phyloP scores from a whole-genome alignment of 2,888 invertebrate species.

The Erebia aethiops region DNA sequence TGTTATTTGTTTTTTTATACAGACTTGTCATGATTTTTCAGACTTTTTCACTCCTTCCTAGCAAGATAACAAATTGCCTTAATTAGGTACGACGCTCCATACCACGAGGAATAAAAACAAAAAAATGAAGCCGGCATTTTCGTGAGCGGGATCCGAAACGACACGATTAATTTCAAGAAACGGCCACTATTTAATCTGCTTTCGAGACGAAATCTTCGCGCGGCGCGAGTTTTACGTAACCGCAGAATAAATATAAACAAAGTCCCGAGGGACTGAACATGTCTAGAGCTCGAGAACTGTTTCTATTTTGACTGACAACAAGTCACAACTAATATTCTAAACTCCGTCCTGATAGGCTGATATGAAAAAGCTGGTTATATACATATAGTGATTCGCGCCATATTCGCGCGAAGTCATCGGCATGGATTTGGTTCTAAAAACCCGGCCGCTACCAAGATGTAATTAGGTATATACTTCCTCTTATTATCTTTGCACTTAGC shows the following conservation, averaged over 20 bases:
- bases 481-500: too few relatives aligned
- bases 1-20: not conserved
- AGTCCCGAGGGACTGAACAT: not conserved
- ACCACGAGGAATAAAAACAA: constrained; percentile 6
- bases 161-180: constrained; percentile 25
- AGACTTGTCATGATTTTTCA: not conserved
- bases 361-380: too few relatives aligned
- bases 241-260: constrained; percentile 13
- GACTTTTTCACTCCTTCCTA: not conserved
- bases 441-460: too few relatives aligned
- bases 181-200: constrained; percentile 26
- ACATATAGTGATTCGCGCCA: too few relatives aligned
- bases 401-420: too few relatives aligned
- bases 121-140: not conserved
- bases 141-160: constrained; percentile 3
- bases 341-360: not conserved
- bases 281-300: not conserved
- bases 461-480: too few relatives aligned
- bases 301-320: not conserved
- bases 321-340: not conserved
- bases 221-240: constrained; percentile 17
- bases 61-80: not conserved
- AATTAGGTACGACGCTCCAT: constrained; percentile 6
- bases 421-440: too few relatives aligned
- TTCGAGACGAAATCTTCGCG: constrained; percentile 13